Evolutionary conservation across 1,140 invertebrate genomes (phyloP).

Genomic region (Drosophila grimshawi): DNA sequence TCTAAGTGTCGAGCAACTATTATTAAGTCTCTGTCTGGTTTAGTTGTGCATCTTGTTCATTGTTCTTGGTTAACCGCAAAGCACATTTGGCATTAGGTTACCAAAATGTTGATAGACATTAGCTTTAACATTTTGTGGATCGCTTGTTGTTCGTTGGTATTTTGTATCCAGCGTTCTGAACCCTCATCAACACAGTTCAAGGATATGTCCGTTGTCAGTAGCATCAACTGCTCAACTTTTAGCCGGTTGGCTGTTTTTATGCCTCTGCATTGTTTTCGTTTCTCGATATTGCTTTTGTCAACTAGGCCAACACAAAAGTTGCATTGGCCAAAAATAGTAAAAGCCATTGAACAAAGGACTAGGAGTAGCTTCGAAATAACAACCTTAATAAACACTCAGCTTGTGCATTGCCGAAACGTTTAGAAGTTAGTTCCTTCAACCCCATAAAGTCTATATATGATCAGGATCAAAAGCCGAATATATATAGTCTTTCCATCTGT

Average conservation of each 20-base stretch:
- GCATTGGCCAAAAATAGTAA: constrained; percentile 35
- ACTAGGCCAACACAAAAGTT: constrained; percentile 6
- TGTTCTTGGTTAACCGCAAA: not conserved
- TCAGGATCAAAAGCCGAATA: too few relatives aligned
- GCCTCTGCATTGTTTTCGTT: not conserved
- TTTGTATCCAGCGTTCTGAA: constrained; percentile 5
- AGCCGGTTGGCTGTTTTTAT: not conserved
- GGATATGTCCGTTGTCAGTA: constrained; percentile 39
- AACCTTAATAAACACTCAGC: too few relatives aligned
- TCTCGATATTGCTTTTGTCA: not conserved
- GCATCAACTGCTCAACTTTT: constrained; percentile 16
- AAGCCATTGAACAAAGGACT: too few relatives aligned
- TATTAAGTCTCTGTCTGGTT: not conserved
- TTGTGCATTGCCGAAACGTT: too few relatives aligned
- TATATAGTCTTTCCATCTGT: too few relatives aligned
- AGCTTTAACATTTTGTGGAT: not conserved
- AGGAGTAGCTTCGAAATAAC: too few relatives aligned
- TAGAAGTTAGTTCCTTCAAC: too few relatives aligned
- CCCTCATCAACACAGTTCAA: constrained; percentile 32
- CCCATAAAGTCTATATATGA: too few relatives aligned
- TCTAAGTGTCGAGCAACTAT: too few relatives aligned
- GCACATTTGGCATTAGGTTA: not conserved
- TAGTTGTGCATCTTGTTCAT: too few relatives aligned
- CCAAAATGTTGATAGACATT: not conserved
- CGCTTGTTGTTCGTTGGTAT: constrained; percentile 9